These are phyloP conservation scores for Margaritifera margaritifera DNA, from an alignment of 2,888 invertebrate genomes.

Conservation along the genomic window DNA sequence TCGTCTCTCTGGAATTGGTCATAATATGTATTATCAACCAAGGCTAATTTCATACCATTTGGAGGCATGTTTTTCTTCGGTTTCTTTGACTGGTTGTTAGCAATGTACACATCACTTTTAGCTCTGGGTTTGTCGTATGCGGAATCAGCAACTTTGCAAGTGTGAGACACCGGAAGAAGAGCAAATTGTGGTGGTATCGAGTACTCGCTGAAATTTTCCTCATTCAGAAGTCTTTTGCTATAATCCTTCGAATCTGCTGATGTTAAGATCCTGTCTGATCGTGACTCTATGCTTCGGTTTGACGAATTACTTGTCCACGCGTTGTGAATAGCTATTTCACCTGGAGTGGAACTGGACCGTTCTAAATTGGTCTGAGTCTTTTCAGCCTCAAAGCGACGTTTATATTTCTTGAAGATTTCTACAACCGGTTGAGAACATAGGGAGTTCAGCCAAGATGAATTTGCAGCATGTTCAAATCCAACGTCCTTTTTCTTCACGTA, in stretches of 20 bases:
- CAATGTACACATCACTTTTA: background rate
- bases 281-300: slow-evolving; percentile 15
- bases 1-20: slow-evolving; percentile 25
- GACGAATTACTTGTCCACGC: slow-evolving; percentile 46
- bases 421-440: slow-evolving; percentile 48
- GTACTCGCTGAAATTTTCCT: slow-evolving; percentile 19
- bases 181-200: slow-evolving; percentile 19
- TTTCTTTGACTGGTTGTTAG: slow-evolving; percentile 1
- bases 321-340: slow-evolving; percentile 43
- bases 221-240: slow-evolving; percentile 12
- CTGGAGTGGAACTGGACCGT: slow-evolving; percentile 39
- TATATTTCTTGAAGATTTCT: slow-evolving; percentile 51
- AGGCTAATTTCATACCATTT: slow-evolving; percentile 9
- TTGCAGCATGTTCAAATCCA: slow-evolving; percentile 29
- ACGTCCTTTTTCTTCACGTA: slow-evolving; percentile 36
- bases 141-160: background rate
- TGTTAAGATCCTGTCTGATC: slow-evolving; percentile 12
- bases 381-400: slow-evolving; percentile 30
- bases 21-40: slow-evolving; percentile 16
- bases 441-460: slow-evolving; percentile 40
- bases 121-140: background rate
- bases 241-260: slow-evolving; percentile 4
- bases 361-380: slow-evolving; percentile 13
- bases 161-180: slow-evolving; percentile 16
- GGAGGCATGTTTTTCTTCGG: slow-evolving; percentile 8